Percentiles rank a stretch among this genome's conserved stretches.
Evolutionary conservation across 2,113 vertebrate species (phyloP).

Genomic region (Cnemophilus loriae): DNA sequence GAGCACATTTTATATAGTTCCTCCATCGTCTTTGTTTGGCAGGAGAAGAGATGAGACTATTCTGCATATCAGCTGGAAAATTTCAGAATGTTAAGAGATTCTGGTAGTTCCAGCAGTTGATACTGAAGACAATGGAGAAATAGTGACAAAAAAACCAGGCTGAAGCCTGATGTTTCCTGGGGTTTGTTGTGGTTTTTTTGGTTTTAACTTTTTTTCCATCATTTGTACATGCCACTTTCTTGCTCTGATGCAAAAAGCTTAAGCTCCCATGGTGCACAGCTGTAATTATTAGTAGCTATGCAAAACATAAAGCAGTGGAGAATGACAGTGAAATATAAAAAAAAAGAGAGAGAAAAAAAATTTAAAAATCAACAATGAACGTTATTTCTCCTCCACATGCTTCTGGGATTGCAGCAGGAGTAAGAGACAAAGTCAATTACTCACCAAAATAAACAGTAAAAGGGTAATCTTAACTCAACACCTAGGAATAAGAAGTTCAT

Average conservation of each 20-base stretch:
- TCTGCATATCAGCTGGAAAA: background rate
- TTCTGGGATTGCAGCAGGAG: background rate
- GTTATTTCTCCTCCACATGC: background rate
- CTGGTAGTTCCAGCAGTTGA: background rate
- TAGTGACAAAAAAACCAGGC: background rate
- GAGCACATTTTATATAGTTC: background rate
- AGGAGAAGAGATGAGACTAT: background rate
- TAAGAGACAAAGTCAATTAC: background rate
- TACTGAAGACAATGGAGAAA: background rate
- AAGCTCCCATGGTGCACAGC: background rate
- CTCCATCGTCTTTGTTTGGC: background rate
- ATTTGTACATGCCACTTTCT: background rate
- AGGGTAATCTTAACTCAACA: background rate
- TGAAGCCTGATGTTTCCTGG: background rate
- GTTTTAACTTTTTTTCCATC: background rate
- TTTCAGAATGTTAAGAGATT: background rate
- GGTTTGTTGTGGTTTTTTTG: accelerated
- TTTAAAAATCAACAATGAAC: background rate
- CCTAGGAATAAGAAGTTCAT: background rate
- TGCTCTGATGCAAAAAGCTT: background rate
- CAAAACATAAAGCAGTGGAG: background rate
- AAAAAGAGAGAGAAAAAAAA: background rate
- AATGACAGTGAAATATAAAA: background rate
- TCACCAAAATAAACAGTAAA: background rate
- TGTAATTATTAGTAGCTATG: background rate